A percentile compares a stretch with the other conserved stretches of the same genome.
phyloP scores from a whole-genome alignment of 2,797 vertebrate genomes.

The Rhinella marina region DNA sequence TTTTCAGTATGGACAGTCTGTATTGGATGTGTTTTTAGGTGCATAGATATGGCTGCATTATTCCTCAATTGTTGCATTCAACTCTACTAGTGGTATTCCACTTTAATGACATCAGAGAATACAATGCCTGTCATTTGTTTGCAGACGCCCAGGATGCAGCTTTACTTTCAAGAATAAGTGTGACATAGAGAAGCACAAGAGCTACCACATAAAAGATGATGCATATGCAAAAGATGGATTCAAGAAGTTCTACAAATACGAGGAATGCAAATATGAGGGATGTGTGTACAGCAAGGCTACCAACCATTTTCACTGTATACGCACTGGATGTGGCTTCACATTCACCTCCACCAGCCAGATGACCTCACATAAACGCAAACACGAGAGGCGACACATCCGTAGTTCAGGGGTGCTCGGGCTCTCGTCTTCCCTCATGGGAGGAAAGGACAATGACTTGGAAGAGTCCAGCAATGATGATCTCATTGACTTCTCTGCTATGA shows the following conservation, averaged over 20 bases:
- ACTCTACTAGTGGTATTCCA: not conserved
- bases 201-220: slow-evolving; percentile 99
- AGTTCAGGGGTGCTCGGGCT: slow-evolving; percentile 88
- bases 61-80: not conserved
- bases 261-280: slow-evolving; percentile 98
- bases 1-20: not conserved
- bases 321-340: slow-evolving; percentile 97
- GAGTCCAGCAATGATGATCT: slow-evolving; percentile 98
- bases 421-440: slow-evolving; percentile 82
- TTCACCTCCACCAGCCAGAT: slow-evolving; percentile 99
- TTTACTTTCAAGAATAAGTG: slow-evolving; percentile 99
- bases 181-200: slow-evolving; percentile 99
- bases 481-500: slow-evolving; percentile 95
- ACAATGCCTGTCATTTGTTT: not conserved
- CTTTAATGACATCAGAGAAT: not conserved
- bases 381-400: slow-evolving; percentile 94
- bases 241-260: slow-evolving; percentile 99
- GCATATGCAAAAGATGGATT: slow-evolving; percentile 99
- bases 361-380: slow-evolving; percentile 99
- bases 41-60: not conserved
- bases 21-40: not conserved
- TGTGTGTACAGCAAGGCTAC: slow-evolving; percentile 99
- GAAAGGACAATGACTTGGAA: slow-evolving; percentile 92
- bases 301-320: slow-evolving; percentile 99
- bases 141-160: slow-evolving; percentile 92